A percentile compares a stretch with the other conserved stretches of the same genome.
Evolutionary conservation across 2,888 invertebrate genomes (phyloP).

Genomic region (Drosophila mercatorum): DNA sequence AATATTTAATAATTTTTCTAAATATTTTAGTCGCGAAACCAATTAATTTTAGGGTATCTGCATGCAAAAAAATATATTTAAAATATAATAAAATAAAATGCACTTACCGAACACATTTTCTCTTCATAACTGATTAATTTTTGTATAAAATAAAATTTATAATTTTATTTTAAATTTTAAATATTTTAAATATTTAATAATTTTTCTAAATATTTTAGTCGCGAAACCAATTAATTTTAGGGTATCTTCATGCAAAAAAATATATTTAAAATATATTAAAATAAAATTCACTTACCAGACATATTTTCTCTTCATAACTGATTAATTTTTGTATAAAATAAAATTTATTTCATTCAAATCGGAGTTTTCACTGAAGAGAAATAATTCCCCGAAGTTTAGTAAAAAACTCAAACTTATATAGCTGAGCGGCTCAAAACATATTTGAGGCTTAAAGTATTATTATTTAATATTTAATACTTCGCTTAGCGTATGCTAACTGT

Average conservation of each 20-base stretch:
- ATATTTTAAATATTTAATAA: too few species aligned
- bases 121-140: background rate
- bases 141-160: background rate
- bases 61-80: too few species aligned
- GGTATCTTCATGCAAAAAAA: too few species aligned
- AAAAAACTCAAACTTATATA: background rate
- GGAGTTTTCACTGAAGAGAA: background rate
- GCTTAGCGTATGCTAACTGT: slow-evolving; percentile 22
- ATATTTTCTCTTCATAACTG: too few species aligned
- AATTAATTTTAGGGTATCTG: too few species aligned
- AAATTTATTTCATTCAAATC: background rate
- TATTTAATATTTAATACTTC: background rate
- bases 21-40: too few species aligned
- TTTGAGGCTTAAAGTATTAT: background rate
- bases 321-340: background rate
- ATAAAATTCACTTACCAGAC: too few species aligned
- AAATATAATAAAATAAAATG: too few species aligned
- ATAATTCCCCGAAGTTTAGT: background rate
- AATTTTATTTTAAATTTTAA: too few species aligned
- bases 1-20: background rate
- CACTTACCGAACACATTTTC: too few species aligned
- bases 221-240: too few species aligned
- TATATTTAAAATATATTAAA: too few species aligned
- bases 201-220: background rate
- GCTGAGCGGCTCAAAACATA: background rate